Base-by-base conservation (phyloP, 2,888 invertebrate genomes). In the Drepanosiphum platanoidis region DNA sequence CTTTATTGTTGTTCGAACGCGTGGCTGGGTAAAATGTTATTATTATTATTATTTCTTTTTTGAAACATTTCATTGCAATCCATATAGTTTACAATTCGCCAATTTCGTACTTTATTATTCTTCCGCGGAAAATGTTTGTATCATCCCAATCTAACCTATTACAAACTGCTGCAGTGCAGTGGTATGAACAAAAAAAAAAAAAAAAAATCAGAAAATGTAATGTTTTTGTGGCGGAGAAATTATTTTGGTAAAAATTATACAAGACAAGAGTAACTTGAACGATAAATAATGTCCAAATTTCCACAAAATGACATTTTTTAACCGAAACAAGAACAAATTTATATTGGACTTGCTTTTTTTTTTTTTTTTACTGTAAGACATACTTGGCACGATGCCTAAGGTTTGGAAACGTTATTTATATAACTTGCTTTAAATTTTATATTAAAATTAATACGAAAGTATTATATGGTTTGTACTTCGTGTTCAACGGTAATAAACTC, bases 331-430 rank as follows among this genome's bases (percentile, higher is more conserved):
- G 3, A 46, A 34, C 32, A n/a, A 18, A 79, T 71, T 71, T 66
- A 32, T 34, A 22, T 36, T 27, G 3, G 22, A 61, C 52, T 30
- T n/a, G 8, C 36, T 36, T 7, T 52, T 81, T 80, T n/a, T n/a
- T n/a, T n/a, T 32, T 52, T 22, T 7, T 66, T 22, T 46, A 77
- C 15, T 36, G 30, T 2, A 11, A 36, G 18, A 42, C 46, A 13
- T 22, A 52, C 9, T 71, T 71, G 58, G 71, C 71, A 15, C 39
- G 11, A 39, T 61, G 81, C 22, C 81, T 36, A n/a, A 52, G 34
- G 58, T 58, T 36, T 11, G 64, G 36, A 36, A 77, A 27, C 13
- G 32, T 58, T 11, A 42, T 36, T 34, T 61, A 58, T 77, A 64
- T 22, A 11, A 3, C 39, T 61, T 13, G 46, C 58, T 5, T 39